These are phyloP conservation scores for Istiophorus platypterus DNA, from an alignment of 2,113 vertebrate species.

Conservation along the genomic window DNA sequence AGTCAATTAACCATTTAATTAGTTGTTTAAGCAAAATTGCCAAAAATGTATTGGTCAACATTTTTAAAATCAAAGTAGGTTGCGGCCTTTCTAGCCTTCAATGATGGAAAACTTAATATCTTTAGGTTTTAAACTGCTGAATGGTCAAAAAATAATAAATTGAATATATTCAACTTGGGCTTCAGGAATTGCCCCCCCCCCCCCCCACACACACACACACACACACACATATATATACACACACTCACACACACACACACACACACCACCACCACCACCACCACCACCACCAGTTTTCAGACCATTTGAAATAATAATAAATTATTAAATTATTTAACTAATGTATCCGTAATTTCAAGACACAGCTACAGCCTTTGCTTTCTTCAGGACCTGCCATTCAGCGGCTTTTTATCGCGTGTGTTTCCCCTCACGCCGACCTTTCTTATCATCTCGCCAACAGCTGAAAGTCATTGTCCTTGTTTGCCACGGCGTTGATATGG, in stretches of 20 bases:
- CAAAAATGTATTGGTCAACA: neutral
- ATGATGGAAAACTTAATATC: neutral
- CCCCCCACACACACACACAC: too few species aligned
- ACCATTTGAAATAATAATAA: too few species aligned
- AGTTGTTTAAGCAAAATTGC: neutral
- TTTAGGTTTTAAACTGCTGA: neutral
- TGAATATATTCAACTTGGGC: neutral
- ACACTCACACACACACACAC: too few species aligned
- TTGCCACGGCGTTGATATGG: conserved; percentile 1
- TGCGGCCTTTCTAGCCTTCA: neutral
- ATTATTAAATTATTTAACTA: too few species aligned
- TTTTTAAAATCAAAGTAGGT: neutral
- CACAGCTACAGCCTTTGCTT: neutral
- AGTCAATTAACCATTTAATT: neutral
- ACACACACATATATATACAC: too few species aligned
- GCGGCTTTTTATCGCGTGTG: neutral
- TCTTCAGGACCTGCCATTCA: neutral
- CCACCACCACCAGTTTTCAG: too few species aligned
- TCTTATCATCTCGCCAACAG: conserved; percentile 16
- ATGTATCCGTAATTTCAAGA: neutral
- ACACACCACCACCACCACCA: too few species aligned
- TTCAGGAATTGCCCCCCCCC: too few species aligned
- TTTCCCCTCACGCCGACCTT: neutral
- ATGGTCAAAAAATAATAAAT: neutral
- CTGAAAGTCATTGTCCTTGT: neutral